Percentiles rank a stretch among this genome's conserved stretches.
Conservation (phyloP, 2,888 invertebrate species). For the Digitonthophagus gazella region DNA sequence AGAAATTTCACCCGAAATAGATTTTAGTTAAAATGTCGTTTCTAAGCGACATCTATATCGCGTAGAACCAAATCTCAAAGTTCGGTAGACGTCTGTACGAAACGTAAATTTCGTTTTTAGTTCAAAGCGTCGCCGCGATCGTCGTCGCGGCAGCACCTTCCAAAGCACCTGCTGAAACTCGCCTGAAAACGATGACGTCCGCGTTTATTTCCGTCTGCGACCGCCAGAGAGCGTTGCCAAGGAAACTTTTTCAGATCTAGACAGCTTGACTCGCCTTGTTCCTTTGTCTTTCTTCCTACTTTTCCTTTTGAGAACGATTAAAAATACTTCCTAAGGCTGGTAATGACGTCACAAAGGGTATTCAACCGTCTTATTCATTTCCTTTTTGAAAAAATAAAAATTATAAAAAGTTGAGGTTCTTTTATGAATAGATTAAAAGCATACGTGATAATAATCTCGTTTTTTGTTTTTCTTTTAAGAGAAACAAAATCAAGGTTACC, state of each 20-base stretch:
- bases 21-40: background rate
- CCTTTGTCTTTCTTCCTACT: too few species aligned
- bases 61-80: background rate
- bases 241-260: too few species aligned
- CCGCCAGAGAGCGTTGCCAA: background rate
- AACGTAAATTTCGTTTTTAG: background rate
- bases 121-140: background rate
- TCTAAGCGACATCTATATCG: background rate
- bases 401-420: background rate
- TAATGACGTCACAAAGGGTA: too few species aligned
- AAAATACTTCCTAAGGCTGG: too few species aligned
- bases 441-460: background rate
- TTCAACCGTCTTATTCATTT: too few species aligned
- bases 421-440: background rate
- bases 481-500: background rate
- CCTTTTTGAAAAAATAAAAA: too few species aligned
- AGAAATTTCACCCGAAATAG: background rate
- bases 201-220: background rate
- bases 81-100: background rate
- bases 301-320: too few species aligned
- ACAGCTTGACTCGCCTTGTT: too few species aligned
- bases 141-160: background rate
- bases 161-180: background rate
- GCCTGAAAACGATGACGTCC: background rate
- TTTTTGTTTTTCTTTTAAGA: background rate